phyloP scores from a whole-genome alignment of 2,888 invertebrate species.

The Scaptomyza tumidula region DNA sequence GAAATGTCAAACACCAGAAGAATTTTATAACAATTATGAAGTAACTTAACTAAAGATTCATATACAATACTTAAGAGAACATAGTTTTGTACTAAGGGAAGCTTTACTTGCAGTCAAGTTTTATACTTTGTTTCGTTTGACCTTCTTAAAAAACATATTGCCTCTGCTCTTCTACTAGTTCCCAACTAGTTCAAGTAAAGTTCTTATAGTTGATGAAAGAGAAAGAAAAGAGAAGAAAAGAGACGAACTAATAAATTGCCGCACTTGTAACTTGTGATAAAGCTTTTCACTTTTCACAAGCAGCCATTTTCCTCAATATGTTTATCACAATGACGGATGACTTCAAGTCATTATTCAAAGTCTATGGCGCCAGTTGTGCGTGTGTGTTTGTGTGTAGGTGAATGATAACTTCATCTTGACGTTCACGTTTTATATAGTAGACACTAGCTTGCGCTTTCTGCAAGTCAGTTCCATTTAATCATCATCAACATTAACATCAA shows the following conservation, averaged over 20 bases:
- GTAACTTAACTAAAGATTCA: no score
- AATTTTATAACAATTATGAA: no score
- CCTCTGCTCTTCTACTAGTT: no score
- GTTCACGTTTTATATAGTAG: no score
- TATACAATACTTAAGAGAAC: no score
- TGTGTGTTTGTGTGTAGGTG: not conserved
- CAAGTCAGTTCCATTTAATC: constrained; percentile 59
- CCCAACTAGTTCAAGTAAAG: not conserved
- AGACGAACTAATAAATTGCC: constrained; percentile 29
- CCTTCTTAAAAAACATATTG: no score
- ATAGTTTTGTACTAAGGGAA: no score
- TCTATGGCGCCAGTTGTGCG: constrained; percentile 2
- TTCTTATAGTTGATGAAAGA: not conserved
- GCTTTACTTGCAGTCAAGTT: no score
- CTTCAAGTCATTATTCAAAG: constrained; percentile 49
- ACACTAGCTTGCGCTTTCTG: constrained; percentile 34
- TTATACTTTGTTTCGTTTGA: no score
- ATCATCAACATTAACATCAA: constrained; percentile 22
- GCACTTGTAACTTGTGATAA: constrained; percentile 31
- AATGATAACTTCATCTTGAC: constrained; percentile 47
- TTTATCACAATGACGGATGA: constrained; percentile 40
- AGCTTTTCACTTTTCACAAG: constrained; percentile 26
- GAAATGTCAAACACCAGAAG: no score
- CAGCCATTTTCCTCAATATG: constrained; percentile 40
- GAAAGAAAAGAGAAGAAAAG: no score